Conservation (phyloP, 2,797 vertebrate genomes). For the Atherinosoma microstoma region DNA sequence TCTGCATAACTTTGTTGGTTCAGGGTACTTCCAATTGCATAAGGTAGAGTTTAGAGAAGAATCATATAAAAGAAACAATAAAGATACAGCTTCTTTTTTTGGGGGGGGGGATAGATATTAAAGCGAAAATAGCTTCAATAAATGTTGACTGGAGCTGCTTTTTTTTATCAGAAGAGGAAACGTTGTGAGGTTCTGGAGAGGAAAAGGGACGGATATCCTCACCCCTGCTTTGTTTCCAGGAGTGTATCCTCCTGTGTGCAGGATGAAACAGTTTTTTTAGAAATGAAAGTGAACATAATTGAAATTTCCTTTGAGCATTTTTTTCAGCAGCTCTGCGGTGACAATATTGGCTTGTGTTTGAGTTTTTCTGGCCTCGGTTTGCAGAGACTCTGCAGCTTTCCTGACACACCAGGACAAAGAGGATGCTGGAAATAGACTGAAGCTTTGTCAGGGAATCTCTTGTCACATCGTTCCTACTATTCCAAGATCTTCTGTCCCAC, state of each 20-base stretch:
- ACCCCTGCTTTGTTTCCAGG: constrained; percentile 35
- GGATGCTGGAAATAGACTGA: constrained; percentile 39
- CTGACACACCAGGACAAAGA: constrained; percentile 29
- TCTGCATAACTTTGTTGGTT: neutral
- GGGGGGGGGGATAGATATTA: neutral
- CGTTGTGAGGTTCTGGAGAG: constrained; percentile 29
- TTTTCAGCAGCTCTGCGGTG: neutral
- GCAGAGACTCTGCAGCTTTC: neutral
- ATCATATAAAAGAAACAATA: neutral
- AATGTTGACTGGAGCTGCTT: neutral
- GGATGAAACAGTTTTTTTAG: constrained; percentile 31
- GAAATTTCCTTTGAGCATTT: constrained; percentile 10
- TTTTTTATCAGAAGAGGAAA: constrained; percentile 47
- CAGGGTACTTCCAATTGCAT: neutral
- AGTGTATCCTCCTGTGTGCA: constrained; percentile 40
- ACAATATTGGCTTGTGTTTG: neutral
- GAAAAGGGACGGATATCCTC: constrained; percentile 53
- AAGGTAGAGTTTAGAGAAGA: neutral
- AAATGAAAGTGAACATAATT: constrained; percentile 14
- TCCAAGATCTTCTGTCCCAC: constrained; percentile 49
- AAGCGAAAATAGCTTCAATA: neutral
- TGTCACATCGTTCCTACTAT: constrained; percentile 35
- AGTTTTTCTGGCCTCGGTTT: neutral
- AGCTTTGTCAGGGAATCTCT: constrained; percentile 57
- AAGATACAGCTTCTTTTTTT: neutral